These are phyloP conservation scores for Nesogale talazaci DNA, from an alignment of 2,113 vertebrate genomes.

Conservation along the genomic window DNA sequence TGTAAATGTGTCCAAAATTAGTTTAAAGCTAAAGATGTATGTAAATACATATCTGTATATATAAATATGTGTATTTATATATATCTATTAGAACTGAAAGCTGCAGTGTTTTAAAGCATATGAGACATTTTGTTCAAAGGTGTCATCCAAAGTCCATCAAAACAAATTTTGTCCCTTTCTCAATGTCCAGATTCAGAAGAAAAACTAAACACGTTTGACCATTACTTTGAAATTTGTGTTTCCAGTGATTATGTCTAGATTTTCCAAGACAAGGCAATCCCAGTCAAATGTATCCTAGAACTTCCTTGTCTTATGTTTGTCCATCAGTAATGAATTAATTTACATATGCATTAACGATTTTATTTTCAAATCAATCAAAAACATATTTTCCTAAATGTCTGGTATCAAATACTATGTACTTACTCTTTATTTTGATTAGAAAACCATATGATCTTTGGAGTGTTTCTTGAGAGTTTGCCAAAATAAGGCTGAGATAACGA, in stretches of 20 bases:
- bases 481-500: background rate
- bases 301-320: background rate
- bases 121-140: background rate
- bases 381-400: background rate
- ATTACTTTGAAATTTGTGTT: background rate
- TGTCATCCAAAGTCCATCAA: background rate
- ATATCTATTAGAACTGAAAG: background rate
- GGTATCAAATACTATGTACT: background rate
- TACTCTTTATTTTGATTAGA: background rate
- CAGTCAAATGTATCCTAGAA: background rate
- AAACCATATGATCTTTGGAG: background rate
- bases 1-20: background rate
- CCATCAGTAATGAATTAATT: background rate
- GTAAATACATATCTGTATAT: background rate
- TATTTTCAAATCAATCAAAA: background rate
- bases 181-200: background rate
- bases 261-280: background rate
- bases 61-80: background rate
- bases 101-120: background rate
- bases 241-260: background rate
- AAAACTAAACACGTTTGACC: background rate
- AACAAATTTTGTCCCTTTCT: background rate
- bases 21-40: too few species aligned
- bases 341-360: background rate
- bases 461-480: background rate